A percentile compares a stretch with the other conserved stretches of the same genome.
Conservation (phyloP, 1,140 invertebrate genomes). For the Paramacrobiotus metropolitanus region DNA sequence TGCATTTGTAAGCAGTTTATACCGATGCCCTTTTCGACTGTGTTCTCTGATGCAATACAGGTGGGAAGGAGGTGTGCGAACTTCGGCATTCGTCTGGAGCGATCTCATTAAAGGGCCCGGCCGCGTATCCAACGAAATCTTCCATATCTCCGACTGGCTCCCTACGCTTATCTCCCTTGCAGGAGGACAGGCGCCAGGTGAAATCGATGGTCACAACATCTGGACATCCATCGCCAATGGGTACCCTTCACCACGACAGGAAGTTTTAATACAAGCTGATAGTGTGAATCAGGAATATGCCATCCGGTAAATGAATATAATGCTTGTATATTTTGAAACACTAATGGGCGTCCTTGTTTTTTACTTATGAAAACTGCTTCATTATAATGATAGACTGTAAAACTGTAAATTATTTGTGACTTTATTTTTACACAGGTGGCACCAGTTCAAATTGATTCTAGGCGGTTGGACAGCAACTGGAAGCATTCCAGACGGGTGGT, state of each 20-base stretch:
- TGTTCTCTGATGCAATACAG: background rate
- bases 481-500: background rate
- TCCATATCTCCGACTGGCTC: conserved; percentile 70
- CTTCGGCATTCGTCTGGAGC: conserved; percentile 51
- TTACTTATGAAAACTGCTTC: no score
- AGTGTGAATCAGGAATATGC: conserved; percentile 13
- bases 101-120: conserved; percentile 30
- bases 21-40: conserved; percentile 16
- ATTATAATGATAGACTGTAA: background rate
- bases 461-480: background rate
- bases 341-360: no score
- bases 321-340: no score
- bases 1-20: background rate
- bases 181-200: conserved; percentile 12
- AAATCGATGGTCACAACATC: conserved; percentile 16
- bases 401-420: conserved; percentile 7
- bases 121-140: conserved; percentile 37
- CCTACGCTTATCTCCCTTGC: conserved; percentile 39
- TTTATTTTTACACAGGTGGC: background rate
- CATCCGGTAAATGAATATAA: conserved; percentile 16
- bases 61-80: conserved; percentile 69
- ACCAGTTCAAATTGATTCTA: background rate
- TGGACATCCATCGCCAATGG: conserved; percentile 16
- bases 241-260: conserved; percentile 11
- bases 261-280: conserved; percentile 20